phyloP scores from a whole-genome alignment of 2,888 invertebrate genomes.

The Athrips mouffetella region DNA sequence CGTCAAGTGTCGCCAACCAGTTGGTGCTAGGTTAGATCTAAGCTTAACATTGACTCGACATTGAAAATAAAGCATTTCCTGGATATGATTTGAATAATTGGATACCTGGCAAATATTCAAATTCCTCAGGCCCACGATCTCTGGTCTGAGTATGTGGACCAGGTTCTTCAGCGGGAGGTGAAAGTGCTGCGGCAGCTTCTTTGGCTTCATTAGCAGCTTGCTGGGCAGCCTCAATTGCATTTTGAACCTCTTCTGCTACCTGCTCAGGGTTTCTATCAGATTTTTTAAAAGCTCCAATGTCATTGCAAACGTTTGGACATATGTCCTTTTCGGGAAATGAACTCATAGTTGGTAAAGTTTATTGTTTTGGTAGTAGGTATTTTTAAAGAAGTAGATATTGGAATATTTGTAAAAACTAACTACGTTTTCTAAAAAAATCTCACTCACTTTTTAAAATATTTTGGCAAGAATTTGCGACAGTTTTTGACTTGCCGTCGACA shows the following conservation, averaged over 20 bases:
- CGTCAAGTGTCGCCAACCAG: too few relatives aligned
- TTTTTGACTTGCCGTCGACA: too few relatives aligned
- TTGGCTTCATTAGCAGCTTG: conserved; percentile 14
- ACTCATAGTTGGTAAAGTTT: too few relatives aligned
- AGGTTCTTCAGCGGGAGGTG: conserved; percentile 28
- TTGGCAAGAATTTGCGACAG: too few relatives aligned
- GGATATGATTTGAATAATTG: too few relatives aligned
- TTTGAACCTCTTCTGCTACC: conserved; percentile 27
- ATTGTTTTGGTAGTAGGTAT: neutral
- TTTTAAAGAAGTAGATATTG: neutral
- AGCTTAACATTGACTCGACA: too few relatives aligned
- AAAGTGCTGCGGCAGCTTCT: neutral
- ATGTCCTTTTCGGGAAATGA: conserved; percentile 52
- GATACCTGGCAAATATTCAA: conserved; percentile 41
- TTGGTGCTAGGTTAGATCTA: too few relatives aligned
- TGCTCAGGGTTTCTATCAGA: conserved; percentile 42
- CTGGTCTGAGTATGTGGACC: neutral
- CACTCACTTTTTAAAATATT: too few relatives aligned
- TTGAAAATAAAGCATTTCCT: too few relatives aligned
- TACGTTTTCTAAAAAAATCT: too few relatives aligned
- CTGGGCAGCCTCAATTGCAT: neutral
- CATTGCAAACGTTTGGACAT: conserved; percentile 57
- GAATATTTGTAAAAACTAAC: too few relatives aligned
- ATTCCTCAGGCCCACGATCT: too few relatives aligned
- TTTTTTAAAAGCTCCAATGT: conserved; percentile 60